Percentiles rank a stretch among this genome's conserved stretches.
phyloP scores from a whole-genome alignment of 1,140 invertebrate genomes.

The Cotesia vestalis region DNA sequence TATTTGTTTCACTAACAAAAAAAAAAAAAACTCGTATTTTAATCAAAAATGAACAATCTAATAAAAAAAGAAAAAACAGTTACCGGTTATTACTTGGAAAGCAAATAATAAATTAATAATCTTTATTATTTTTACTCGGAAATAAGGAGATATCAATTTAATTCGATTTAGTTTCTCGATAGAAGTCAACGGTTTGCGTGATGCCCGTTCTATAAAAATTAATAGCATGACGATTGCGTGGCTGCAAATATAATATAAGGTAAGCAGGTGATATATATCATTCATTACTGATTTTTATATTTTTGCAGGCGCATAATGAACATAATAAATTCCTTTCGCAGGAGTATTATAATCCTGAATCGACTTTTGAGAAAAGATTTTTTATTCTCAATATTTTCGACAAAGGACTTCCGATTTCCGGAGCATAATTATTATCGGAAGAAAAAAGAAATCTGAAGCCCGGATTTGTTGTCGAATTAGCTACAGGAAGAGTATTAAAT shows the following conservation, averaged over 20 bases:
- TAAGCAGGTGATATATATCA: constrained; percentile 7
- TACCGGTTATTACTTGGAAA: constrained; percentile 1
- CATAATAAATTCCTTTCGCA: too few species aligned
- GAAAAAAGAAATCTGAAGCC: constrained; percentile 6
- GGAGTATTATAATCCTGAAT: too few species aligned
- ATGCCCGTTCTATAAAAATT: constrained; percentile 24
- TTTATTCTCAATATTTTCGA: not conserved
- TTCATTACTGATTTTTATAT: constrained; percentile 2
- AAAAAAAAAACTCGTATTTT: too few species aligned
- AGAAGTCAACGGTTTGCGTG: constrained; percentile 26
- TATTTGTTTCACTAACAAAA: too few species aligned
- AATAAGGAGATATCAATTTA: constrained; percentile 8
- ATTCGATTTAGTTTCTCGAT: constrained; percentile 26
- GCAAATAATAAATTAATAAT: not conserved
- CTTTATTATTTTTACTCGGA: constrained; percentile 11
- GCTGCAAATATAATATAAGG: not conserved
- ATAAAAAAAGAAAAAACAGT: not conserved
- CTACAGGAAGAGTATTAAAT: not conserved
- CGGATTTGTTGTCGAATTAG: not conserved
- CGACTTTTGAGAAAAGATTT: not conserved
- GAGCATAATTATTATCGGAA: constrained; percentile 7
- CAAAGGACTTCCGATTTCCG: constrained; percentile 21
- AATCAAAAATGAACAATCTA: too few species aligned
- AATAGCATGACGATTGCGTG: constrained; percentile 19
- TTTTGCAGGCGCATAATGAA: not conserved